Evolutionary conservation across 2,113 vertebrate species (phyloP), one percentile per base, ranked within the genome.

Genomic region (Xenopus laevis): DNA sequence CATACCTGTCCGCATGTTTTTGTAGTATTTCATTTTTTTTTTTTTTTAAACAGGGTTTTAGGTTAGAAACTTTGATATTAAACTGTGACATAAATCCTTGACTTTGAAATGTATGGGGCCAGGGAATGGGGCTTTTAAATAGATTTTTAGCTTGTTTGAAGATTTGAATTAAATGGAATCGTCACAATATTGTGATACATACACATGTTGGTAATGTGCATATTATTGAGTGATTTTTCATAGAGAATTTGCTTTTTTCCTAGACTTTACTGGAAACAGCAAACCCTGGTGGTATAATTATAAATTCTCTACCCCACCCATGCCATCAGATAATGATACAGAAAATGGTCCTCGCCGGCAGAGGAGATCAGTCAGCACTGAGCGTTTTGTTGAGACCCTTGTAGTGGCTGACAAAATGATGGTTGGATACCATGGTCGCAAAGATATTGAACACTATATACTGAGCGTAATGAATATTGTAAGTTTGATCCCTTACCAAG

Each of bases 381-480:
- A 99, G 77, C 93, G 95, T 73, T 99, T 97, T 79, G 96, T 99
- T 83, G 97, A 99, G 88, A 99, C 96, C 0, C 83, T 99, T 17
- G 96, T 99, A 79, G 97, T 99, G 46, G 96, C 97, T 9, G 97
- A 99, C 86, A 99, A 97, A 90, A 99, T 99, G 97, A 99, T 99
- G 96, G 96, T 98, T 71, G 95, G 95, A 79, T 99, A 99, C 87
- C 97, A 99, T 78, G 97, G 97, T 62, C 95, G 97, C 85, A 98
- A 97, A 89, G 97, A 99, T 86, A 98, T 99, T 72, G 96, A 99
- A 60, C 95, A 97, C 90, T 99, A 99, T 88, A 92, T 99, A 89
- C 81, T 99, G 87, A 98, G 96, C 62, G 96, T 99, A 81, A 99
- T 99, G 97, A 99, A 99, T 92, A 99, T 99, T 98, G 97, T 99